A percentile compares a stretch with the other conserved stretches of the same genome.
phyloP scores from a whole-genome alignment of 2,797 vertebrate genomes.

The Sylvilagus floridanus region DNA sequence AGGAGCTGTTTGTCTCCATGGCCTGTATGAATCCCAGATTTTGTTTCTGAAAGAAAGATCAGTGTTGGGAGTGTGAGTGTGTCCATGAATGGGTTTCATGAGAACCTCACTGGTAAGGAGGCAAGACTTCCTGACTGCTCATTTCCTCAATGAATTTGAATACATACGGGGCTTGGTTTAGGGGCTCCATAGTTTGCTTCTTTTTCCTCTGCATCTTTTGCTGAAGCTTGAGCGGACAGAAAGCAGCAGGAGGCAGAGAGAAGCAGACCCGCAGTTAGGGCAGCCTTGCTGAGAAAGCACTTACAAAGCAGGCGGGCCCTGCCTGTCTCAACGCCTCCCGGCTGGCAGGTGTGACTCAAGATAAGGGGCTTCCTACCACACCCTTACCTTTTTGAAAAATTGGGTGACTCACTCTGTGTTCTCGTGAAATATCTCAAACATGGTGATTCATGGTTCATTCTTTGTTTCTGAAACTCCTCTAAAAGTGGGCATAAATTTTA shows the following conservation, averaged over 20 bases:
- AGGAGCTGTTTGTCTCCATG: neutral
- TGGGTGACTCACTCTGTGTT: constrained; percentile 19
- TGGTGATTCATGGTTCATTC: constrained; percentile 36
- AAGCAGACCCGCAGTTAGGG: neutral
- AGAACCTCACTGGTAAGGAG: neutral
- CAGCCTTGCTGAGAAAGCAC: neutral
- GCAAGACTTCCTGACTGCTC: neutral
- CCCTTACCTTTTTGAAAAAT: constrained; percentile 49
- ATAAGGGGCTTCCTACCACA: neutral
- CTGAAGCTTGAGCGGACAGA: neutral
- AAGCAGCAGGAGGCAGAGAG: neutral
- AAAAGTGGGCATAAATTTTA: constrained; percentile 41
- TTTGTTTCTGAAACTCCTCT: constrained; percentile 57
- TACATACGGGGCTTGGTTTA: neutral
- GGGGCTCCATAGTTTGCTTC: neutral
- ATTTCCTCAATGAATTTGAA: neutral
- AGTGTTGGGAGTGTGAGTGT: neutral
- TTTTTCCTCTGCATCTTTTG: neutral
- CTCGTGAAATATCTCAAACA: neutral
- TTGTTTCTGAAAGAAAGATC: neutral
- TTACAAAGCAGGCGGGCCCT: neutral
- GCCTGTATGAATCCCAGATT: neutral
- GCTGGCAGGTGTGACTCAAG: neutral
- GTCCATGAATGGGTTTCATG: neutral
- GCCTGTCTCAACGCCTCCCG: neutral